Evolutionary conservation across 1,140 invertebrate species (phyloP).

Genomic region (Pararge aegeria): DNA sequence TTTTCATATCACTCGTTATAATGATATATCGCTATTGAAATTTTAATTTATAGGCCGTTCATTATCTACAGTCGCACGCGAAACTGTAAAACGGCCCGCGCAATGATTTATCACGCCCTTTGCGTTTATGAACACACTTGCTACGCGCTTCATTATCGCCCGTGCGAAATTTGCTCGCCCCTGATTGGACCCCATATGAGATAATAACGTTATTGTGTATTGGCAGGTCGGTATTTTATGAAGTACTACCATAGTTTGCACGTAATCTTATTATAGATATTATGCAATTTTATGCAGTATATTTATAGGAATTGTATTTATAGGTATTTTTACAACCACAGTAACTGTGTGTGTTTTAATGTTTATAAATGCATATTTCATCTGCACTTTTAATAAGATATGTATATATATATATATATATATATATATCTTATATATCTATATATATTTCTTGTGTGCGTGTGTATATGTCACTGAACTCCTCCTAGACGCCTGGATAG

Average conservation of each 20-base stretch:
- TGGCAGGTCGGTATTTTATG: conserved; percentile 28
- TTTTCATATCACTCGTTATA: conserved; percentile 34
- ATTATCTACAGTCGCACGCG: conserved; percentile 50
- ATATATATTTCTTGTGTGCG: too few species aligned
- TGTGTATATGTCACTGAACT: too few species aligned
- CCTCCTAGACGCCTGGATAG: too few species aligned
- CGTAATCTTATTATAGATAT: conserved; percentile 2
- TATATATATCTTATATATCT: too few species aligned
- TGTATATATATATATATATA: too few species aligned
- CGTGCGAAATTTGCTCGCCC: conserved; percentile 54
- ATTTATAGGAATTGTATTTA: neutral
- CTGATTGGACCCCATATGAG: conserved; percentile 63
- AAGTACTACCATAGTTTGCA: neutral
- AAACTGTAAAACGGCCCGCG: conserved; percentile 43
- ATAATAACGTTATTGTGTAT: conserved; percentile 59
- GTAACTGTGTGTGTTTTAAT: too few species aligned
- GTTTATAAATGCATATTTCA: too few species aligned
- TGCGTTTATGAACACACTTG: conserved; percentile 75
- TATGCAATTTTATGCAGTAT: neutral
- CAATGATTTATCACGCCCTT: conserved; percentile 71
- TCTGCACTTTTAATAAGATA: too few species aligned
- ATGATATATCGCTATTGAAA: conserved; percentile 51
- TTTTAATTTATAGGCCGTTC: conserved; percentile 54
- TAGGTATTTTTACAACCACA: neutral
- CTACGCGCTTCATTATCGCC: conserved; percentile 63